phyloP scores from a whole-genome alignment of 2,113 vertebrate species.

The Chaenocephalus aceratus region DNA sequence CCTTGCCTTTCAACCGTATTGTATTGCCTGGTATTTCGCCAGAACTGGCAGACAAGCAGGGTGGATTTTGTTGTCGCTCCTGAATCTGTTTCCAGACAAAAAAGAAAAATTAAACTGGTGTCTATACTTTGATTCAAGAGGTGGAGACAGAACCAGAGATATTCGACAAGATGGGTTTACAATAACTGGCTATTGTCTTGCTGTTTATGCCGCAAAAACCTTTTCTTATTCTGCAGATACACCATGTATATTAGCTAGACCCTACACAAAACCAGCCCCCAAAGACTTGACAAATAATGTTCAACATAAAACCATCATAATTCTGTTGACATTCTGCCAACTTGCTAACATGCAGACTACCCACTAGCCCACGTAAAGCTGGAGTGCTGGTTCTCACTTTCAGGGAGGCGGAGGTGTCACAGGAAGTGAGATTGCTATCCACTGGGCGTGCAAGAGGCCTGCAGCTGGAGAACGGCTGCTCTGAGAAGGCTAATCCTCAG shows the following conservation, averaged over 20 bases:
- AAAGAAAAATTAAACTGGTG: slow-evolving; percentile 18
- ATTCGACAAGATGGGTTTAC: slow-evolving; percentile 10
- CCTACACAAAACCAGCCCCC: not conserved
- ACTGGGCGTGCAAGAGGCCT: slow-evolving; percentile 61
- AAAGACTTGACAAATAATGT: slow-evolving; percentile 24
- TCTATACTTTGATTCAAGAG: slow-evolving; percentile 10
- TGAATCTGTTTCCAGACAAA: slow-evolving; percentile 46
- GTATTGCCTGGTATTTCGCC: slow-evolving; percentile 49
- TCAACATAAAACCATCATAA: slow-evolving; percentile 38
- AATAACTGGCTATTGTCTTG: slow-evolving; percentile 23
- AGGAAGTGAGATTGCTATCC: slow-evolving; percentile 72
- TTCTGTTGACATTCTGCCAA: slow-evolving; percentile 37
- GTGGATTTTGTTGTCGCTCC: slow-evolving; percentile 23
- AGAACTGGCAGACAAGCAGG: slow-evolving; percentile 34
- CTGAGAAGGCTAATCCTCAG: slow-evolving; percentile 64
- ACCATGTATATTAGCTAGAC: not conserved
- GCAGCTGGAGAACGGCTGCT: slow-evolving; percentile 77
- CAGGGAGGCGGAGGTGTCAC: slow-evolving; percentile 69
- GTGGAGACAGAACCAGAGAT: slow-evolving; percentile 12
- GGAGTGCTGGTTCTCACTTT: slow-evolving; percentile 63
- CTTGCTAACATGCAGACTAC: slow-evolving; percentile 59
- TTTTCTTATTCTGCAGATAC: slow-evolving; percentile 11
- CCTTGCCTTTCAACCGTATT: slow-evolving; percentile 26
- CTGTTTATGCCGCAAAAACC: slow-evolving; percentile 19
- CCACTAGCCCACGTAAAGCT: slow-evolving; percentile 41